These are phyloP conservation scores for Lasioglossum morio DNA, from an alignment of 2,888 invertebrate species.

Conservation along the genomic window DNA sequence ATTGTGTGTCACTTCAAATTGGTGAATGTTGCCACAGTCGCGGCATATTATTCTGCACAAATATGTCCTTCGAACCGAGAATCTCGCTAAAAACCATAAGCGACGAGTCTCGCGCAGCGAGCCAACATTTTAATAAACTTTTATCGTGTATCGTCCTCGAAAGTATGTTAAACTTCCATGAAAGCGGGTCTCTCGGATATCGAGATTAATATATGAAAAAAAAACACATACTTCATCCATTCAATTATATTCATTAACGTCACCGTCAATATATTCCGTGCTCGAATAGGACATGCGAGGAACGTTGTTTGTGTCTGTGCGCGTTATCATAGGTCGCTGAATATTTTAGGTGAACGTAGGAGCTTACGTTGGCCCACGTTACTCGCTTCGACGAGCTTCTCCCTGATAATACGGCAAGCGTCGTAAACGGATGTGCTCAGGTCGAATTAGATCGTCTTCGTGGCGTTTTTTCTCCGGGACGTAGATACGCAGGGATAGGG, in stretches of 20 bases:
- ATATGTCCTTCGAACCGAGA: background rate
- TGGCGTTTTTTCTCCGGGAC: constrained; percentile 94
- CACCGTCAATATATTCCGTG: background rate
- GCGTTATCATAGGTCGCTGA: constrained; percentile 22
- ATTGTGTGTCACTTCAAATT: too few species aligned
- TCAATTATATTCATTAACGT: constrained; percentile 2
- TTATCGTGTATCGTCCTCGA: background rate
- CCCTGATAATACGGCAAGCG: constrained; percentile 97
- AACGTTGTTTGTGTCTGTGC: constrained; percentile 1
- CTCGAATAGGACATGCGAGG: background rate
- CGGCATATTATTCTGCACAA: background rate
- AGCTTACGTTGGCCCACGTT: constrained; percentile 94
- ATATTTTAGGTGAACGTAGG: constrained; percentile 38
- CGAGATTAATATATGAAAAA: background rate
- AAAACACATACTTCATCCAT: background rate
- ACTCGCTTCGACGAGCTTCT: constrained; percentile 95
- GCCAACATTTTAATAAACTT: background rate
- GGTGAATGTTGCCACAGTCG: too few species aligned
- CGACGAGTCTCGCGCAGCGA: too few species aligned
- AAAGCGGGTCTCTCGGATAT: background rate
- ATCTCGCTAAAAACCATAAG: background rate
- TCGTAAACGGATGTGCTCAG: constrained; percentile 97
- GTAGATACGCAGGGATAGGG: constrained; percentile 93
- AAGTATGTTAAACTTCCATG: background rate
- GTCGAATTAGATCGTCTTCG: constrained; percentile 99